Conservation (phyloP, 2,797 vertebrate species). For the Furcifer pardalis region DNA sequence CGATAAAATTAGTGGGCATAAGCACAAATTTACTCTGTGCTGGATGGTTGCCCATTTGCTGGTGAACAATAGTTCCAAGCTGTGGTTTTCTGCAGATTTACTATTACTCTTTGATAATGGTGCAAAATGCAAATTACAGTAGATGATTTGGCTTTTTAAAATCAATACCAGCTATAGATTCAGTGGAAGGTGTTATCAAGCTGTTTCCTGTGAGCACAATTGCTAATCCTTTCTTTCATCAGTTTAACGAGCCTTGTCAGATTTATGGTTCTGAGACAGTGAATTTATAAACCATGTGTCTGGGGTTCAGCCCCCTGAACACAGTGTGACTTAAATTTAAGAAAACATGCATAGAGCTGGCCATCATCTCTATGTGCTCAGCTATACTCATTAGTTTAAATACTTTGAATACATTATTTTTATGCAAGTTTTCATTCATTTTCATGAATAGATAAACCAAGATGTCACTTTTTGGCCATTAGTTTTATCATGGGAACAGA, state of each 20-base stretch:
- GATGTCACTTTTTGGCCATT: neutral
- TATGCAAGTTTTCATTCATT: neutral
- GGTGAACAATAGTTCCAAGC: neutral
- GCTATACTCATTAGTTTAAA: neutral
- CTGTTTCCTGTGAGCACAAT: neutral
- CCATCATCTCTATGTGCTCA: neutral
- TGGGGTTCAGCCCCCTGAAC: too few species aligned
- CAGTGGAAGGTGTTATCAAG: neutral
- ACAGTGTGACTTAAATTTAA: neutral
- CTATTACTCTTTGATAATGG: neutral
- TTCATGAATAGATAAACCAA: neutral
- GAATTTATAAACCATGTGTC: neutral
- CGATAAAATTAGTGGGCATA: neutral
- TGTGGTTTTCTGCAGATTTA: neutral
- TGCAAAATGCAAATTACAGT: conserved; percentile 4
- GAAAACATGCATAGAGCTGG: neutral
- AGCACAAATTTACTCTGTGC: neutral
- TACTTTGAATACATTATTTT: neutral
- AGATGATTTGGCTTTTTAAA: conserved; percentile 16
- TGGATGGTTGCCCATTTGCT: neutral
- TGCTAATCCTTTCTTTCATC: neutral
- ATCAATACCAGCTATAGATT: neutral
- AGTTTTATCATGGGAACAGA: neutral
- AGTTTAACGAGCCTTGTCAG: neutral
- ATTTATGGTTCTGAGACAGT: neutral